Conservation (phyloP, 2,888 invertebrate species). For the Buathra laborator region DNA sequence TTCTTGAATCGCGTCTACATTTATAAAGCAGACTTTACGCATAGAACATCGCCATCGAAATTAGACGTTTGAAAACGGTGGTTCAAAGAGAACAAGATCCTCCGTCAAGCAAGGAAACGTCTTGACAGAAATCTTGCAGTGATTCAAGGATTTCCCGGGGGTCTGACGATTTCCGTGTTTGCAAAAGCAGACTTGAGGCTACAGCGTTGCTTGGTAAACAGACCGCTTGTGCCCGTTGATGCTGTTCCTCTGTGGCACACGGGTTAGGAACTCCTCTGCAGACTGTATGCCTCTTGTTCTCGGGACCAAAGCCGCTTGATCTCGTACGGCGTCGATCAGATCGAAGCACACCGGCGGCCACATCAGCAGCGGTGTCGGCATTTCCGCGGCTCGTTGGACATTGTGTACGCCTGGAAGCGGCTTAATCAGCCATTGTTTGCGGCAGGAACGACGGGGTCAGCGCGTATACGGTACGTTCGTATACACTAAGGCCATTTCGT, state of each 20-base stretch:
- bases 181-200: conserved; percentile 72
- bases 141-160: not conserved
- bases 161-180: conserved; percentile 18
- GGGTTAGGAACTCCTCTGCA: conserved; percentile 19
- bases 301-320: conserved; percentile 59
- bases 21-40: too few relatives aligned
- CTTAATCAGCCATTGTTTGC: conserved; percentile 82
- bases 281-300: conserved; percentile 53
- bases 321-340: conserved; percentile 75
- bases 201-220: conserved; percentile 61
- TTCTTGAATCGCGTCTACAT: too few relatives aligned
- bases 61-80: too few relatives aligned
- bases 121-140: not conserved
- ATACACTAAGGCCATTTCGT: conserved; percentile 33
- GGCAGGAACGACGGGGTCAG: conserved; percentile 64
- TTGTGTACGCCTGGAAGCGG: conserved; percentile 80
- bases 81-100: too few relatives aligned
- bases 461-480: conserved; percentile 46
- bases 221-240: conserved; percentile 69
- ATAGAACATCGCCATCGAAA: too few relatives aligned
- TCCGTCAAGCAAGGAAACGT: not conserved
- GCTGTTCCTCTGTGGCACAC: conserved; percentile 24
- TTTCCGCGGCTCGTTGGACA: conserved; percentile 71
- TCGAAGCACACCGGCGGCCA: conserved; percentile 75
- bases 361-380: conserved; percentile 60